Percentiles rank a stretch among this genome's conserved stretches.
Conservation (phyloP, 2,113 vertebrate species). For the Anas platyrhynchos region DNA sequence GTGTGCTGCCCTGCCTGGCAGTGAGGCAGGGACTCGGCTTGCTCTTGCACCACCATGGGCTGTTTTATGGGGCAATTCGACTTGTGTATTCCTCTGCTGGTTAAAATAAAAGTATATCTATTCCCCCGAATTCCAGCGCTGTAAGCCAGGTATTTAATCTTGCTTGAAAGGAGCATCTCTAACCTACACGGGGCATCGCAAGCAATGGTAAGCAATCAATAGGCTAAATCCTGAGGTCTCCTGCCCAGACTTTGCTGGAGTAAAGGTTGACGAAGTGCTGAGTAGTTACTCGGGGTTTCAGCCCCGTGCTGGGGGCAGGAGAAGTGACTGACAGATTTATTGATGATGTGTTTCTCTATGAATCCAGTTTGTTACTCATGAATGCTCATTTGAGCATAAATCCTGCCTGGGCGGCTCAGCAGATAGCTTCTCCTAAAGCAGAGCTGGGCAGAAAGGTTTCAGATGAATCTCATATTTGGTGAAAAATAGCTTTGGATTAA, state of each 20-base stretch:
- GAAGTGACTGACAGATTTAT: constrained; percentile 60
- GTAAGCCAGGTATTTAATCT: constrained; percentile 56
- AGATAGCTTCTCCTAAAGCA: background rate
- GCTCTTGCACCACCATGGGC: background rate
- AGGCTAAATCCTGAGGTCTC: constrained; percentile 57
- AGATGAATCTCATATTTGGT: constrained; percentile 29
- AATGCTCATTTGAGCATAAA: constrained; percentile 53
- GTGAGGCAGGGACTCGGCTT: background rate
- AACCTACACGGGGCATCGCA: background rate
- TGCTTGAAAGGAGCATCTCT: constrained; percentile 52
- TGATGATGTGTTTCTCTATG: constrained; percentile 48
- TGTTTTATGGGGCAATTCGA: background rate
- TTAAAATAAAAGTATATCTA: background rate
- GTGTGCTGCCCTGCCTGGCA: background rate
- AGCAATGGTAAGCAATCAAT: constrained; percentile 49
- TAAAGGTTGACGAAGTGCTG: constrained; percentile 58
- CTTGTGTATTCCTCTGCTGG: background rate
- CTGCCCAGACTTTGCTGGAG: constrained; percentile 37
- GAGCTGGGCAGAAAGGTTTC: background rate
- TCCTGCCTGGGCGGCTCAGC: background rate
- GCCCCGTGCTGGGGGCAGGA: background rate
- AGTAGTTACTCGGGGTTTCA: constrained; percentile 28
- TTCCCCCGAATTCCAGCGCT: constrained; percentile 14
- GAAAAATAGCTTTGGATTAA: constrained; percentile 40
- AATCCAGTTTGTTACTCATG: constrained; percentile 31